Conservation (phyloP, 2,113 vertebrate genomes). For the Corythornis cristatus region DNA sequence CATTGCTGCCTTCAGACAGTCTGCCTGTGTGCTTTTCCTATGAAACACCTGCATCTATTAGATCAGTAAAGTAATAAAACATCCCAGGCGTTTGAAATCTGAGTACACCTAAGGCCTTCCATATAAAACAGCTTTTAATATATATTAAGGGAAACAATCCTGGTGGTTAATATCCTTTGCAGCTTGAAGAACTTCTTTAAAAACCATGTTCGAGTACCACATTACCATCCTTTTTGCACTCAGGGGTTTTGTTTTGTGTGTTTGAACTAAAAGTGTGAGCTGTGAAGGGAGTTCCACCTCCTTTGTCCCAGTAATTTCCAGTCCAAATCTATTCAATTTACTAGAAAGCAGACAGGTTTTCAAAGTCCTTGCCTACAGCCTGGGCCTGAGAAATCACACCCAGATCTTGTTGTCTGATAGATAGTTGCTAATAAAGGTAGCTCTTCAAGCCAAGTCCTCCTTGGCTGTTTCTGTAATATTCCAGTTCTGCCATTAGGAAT, state of each 20-base stretch:
- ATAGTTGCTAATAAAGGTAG: background rate
- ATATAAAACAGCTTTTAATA: slow-evolving; percentile 35
- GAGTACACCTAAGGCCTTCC: slow-evolving; percentile 3
- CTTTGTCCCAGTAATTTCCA: background rate
- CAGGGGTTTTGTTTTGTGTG: rapidly evolving
- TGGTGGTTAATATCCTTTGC: slow-evolving; percentile 19
- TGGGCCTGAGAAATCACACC: background rate
- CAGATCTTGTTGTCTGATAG: background rate
- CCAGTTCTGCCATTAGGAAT: background rate
- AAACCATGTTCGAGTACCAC: background rate
- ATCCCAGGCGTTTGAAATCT: slow-evolving; percentile 36
- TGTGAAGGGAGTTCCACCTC: background rate
- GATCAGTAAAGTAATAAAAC: background rate
- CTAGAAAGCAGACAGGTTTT: background rate
- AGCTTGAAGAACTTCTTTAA: slow-evolving; percentile 10
- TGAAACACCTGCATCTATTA: slow-evolving; percentile 50
- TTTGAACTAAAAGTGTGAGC: background rate
- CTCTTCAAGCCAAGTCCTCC: background rate
- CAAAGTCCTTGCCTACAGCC: background rate
- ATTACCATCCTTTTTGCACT: background rate
- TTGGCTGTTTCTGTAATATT: background rate
- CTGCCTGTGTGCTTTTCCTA: slow-evolving; percentile 13
- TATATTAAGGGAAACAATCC: slow-evolving; percentile 37
- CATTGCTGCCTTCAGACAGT: background rate
- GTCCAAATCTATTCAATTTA: background rate